Conservation (phyloP, 2,888 invertebrate species). For the Amphimallon solstitiale region DNA sequence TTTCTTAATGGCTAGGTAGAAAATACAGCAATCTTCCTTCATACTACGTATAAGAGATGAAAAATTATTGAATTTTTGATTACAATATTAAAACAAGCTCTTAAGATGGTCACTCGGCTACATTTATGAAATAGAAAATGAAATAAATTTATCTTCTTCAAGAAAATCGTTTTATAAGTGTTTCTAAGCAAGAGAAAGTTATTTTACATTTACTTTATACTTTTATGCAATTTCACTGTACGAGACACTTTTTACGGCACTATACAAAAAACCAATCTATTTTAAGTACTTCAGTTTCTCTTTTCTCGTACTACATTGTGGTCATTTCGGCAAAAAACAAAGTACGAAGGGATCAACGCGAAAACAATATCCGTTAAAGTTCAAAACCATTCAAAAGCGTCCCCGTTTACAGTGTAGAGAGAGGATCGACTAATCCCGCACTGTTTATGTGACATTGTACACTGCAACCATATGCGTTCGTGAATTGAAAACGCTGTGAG, state of each 20-base stretch:
- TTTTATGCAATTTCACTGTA: conserved; percentile 8
- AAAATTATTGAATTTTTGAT: no score
- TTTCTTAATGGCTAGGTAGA: no score
- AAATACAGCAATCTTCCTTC: no score
- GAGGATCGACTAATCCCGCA: conserved; percentile 29
- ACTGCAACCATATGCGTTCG: conserved; percentile 33
- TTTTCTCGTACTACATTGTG: conserved; percentile 25
- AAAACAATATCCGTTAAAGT: conserved; percentile 34
- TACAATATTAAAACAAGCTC: no score
- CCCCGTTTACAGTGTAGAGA: conserved; percentile 23
- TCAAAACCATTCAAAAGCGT: conserved; percentile 22
- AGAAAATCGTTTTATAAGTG: background rate
- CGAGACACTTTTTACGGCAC: conserved; percentile 16
- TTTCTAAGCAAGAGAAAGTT: conserved; percentile 4
- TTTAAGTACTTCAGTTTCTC: conserved; percentile 29
- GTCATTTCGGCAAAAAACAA: conserved; percentile 28
- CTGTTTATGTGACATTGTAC: conserved; percentile 33
- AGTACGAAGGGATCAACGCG: conserved; percentile 25
- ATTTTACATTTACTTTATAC: conserved; percentile 10
- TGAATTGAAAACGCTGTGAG: conserved; percentile 3
- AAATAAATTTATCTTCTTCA: no score
- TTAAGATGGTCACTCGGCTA: no score
- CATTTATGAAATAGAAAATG: no score
- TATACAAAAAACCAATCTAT: conserved; percentile 30
- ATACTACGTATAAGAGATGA: no score